Base-by-base conservation (phyloP, 2,888 invertebrate genomes). In the Stenchaetothrips biformis region DNA sequence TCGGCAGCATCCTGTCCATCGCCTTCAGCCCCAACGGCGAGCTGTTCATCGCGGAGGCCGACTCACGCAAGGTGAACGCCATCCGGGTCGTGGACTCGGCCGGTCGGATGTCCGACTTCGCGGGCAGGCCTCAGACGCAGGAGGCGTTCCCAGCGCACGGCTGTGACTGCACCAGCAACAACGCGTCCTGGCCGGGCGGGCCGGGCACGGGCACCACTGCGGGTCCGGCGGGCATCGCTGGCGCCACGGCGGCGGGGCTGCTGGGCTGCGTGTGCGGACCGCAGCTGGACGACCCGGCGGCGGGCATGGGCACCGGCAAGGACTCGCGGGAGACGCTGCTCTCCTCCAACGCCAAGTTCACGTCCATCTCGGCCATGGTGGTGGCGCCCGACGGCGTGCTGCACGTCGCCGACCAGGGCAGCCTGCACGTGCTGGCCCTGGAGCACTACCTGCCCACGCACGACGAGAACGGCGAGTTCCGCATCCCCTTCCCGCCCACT, bases 311-410 rank as follows among this genome's bases (percentile, higher is more conserved):
- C 84, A 91, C 92, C 16, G 92, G 92, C 0, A 93, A 93, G 82
- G 94, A 93, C 86, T 93, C 95, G 0, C 84, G 84, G 81, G 94
- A 94, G 87, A 96, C 95, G 47, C 87, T 96, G 83, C 88, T 97
- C 37, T 96, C 97, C 1, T 95, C 96, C 7, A 96, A 96, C 86
- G 96, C 96, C 0, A 92, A 94, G 86, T 95, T 97, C 88, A 94
- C 93, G 84, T 92, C 94, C 7, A 94, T 95, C 86, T 95, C 95
- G 67, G 95, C 97, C 16, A 90, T 99, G 77, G 94, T 97, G 16
- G 96, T 98, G 67, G 96, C 97, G 49, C 96, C 98, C 59, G 97
- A 97, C 86, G 97, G 98, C n/a, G 94, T 96, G 81, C 90, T 99
- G 78, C 95, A 98, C 87, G 94, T 99, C 80, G 96, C 98, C 67